Conservation (phyloP, 2,888 invertebrate species). For the Thelaira solivaga region DNA sequence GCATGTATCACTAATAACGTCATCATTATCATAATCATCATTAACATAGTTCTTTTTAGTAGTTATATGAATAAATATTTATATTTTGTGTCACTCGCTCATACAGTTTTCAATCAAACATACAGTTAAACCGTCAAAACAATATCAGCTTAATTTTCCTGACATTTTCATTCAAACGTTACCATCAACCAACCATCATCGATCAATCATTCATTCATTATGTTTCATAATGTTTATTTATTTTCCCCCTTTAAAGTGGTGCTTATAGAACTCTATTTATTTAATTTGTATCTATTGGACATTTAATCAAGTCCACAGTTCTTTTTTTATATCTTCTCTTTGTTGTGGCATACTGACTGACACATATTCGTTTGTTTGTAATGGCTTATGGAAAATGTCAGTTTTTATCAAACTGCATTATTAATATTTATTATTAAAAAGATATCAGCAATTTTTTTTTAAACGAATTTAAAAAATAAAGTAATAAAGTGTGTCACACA, state of each 20-base stretch:
- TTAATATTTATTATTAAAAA: conserved; percentile 9
- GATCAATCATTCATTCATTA: conserved; percentile 54
- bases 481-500: too few relatives aligned
- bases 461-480: neutral
- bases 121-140: conserved; percentile 37
- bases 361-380: conserved; percentile 44
- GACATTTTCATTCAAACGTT: conserved; percentile 25
- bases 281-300: conserved; percentile 19
- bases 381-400: conserved; percentile 50
- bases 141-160: conserved; percentile 22
- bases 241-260: neutral
- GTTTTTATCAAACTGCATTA: conserved; percentile 37
- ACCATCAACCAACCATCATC: conserved; percentile 30
- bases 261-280: neutral
- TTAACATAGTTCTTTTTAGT: conserved; percentile 17
- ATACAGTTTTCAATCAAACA: conserved; percentile 34
- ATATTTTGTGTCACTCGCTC: conserved; percentile 50
- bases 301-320: conserved; percentile 27
- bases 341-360: conserved; percentile 7
- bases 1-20: conserved; percentile 16
- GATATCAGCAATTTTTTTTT: conserved; percentile 2
- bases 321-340: conserved; percentile 37
- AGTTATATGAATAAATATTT: conserved; percentile 48
- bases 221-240: conserved; percentile 30
- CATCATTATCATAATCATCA: conserved; percentile 19